These are phyloP conservation scores for Vimba vimba DNA, from an alignment of 2,113 vertebrate genomes.

Conservation along the genomic window DNA sequence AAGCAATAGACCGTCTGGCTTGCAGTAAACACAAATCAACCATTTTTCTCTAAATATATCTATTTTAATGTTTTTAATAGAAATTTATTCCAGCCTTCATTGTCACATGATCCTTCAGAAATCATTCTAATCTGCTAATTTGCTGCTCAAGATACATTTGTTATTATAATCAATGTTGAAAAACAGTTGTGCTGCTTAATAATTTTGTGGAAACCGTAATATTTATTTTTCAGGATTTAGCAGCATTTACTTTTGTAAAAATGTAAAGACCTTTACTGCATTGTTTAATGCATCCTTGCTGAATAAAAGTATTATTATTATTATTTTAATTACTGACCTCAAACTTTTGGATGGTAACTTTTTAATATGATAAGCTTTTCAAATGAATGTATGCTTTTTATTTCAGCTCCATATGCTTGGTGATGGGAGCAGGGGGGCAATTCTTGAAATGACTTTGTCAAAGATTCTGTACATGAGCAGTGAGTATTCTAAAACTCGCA, in stretches of 20 bases:
- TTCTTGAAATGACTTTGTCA: conserved; percentile 88
- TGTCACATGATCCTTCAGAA: not conserved
- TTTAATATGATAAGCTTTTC: not conserved
- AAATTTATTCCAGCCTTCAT: not conserved
- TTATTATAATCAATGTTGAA: not conserved
- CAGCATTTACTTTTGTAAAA: not conserved
- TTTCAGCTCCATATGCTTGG: conserved; percentile 93
- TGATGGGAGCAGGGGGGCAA: conserved; percentile 88
- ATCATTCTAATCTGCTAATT: not conserved
- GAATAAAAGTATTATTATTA: not conserved
- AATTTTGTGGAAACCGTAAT: not conserved
- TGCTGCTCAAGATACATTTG: not conserved
- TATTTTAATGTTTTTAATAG: not conserved
- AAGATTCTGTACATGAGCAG: conserved; percentile 87
- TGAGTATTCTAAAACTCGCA: conserved; percentile 73
- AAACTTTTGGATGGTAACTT: not conserved
- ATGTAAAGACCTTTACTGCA: not conserved
- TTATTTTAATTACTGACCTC: not conserved
- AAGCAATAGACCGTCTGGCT: too few relatives aligned
- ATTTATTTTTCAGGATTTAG: not conserved
- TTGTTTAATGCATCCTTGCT: not conserved
- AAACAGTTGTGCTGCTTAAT: not conserved
- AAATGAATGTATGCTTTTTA: not conserved
- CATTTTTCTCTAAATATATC: too few relatives aligned
- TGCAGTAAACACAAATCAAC: too few relatives aligned